Evolutionary conservation across 2,113 vertebrate species (phyloP).

Genomic region (Eptesicus fuscus): DNA sequence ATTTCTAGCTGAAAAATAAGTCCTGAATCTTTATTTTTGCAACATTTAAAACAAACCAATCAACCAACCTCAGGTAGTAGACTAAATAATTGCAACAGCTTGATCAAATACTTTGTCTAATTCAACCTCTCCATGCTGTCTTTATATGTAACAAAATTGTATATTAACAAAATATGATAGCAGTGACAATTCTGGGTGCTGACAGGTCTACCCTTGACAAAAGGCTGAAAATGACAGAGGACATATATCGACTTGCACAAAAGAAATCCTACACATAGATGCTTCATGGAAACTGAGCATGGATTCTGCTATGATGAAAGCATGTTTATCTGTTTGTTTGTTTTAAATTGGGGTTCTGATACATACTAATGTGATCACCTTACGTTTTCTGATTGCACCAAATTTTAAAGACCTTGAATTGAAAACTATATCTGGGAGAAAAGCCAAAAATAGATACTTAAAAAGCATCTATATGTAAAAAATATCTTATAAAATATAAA

Average conservation of each 20-base stretch:
- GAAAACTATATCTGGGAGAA: background rate
- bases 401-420: slow-evolving; percentile 14
- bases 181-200: background rate
- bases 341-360: background rate
- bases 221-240: background rate
- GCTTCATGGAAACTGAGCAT: background rate
- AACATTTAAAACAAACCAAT: background rate
- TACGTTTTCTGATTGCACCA: background rate
- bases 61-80: background rate
- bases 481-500: background rate
- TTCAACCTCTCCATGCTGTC: background rate
- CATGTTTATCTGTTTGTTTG: background rate
- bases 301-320: background rate
- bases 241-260: background rate
- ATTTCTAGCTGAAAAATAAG: background rate
- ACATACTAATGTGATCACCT: background rate
- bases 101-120: background rate
- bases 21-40: background rate
- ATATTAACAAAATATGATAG: background rate
- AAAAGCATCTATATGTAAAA: background rate
- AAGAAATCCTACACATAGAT: background rate
- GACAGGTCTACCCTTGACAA: background rate
- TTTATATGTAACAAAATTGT: background rate
- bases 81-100: background rate
- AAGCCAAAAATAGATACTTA: background rate